Evolutionary conservation across 1,140 invertebrate species (phyloP).

Genomic region (Brachionus plicatilis): DNA sequence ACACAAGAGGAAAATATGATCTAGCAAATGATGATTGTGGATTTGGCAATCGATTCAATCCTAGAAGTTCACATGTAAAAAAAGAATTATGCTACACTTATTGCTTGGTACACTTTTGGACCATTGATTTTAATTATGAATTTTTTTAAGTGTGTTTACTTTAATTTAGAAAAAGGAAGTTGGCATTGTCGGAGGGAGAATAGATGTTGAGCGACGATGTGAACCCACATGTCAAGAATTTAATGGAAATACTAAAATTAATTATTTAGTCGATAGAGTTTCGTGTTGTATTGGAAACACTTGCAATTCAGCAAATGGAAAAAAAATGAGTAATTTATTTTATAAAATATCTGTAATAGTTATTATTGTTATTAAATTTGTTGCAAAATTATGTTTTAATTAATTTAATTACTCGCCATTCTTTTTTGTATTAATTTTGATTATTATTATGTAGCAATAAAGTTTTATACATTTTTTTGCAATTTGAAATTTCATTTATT

Average conservation of each 20-base stretch:
- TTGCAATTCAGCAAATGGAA: background rate
- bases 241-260: conserved; percentile 23
- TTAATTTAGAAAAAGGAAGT: conserved; percentile 33
- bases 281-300: conserved; percentile 32
- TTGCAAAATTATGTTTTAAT: background rate
- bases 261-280: conserved; percentile 17
- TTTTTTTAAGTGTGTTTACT: no score
- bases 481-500: background rate
- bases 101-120: conserved; percentile 7
- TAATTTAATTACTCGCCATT: background rate
- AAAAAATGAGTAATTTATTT: background rate
- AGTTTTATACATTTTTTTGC: background rate
- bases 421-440: background rate
- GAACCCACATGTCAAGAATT: conserved; percentile 39
- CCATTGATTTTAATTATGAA: background rate
- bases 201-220: conserved; percentile 38
- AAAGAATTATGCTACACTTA: conserved; percentile 25
- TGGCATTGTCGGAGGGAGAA: conserved; percentile 2
- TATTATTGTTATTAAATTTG: background rate
- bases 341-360: background rate
- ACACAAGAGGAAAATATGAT: conserved; percentile 1
- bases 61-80: background rate
- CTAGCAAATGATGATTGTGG: background rate
- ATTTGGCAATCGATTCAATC: conserved; percentile 8
- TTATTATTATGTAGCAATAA: background rate